Percentiles rank a stretch among this genome's conserved stretches.
phyloP scores from a whole-genome alignment of 1,140 invertebrate genomes.

The Pogonomyrmex barbatus region DNA sequence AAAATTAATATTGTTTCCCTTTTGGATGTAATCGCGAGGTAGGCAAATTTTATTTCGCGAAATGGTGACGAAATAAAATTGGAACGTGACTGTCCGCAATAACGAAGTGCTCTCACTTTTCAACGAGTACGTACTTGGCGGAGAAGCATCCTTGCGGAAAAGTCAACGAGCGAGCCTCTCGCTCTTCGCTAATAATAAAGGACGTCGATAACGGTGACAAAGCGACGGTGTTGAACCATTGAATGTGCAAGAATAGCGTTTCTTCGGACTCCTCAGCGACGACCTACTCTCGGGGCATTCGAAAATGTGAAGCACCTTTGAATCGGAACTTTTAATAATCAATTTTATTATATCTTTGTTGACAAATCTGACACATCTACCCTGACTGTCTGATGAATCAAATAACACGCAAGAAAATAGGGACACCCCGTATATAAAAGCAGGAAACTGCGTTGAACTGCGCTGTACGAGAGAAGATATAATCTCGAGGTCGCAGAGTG shows the following conservation, averaged over 20 bases:
- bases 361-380: neutral
- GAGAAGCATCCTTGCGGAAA: conserved; percentile 72
- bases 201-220: conserved; percentile 11
- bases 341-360: neutral
- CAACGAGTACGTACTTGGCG: conserved; percentile 62
- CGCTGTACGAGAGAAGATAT: conserved; percentile 34
- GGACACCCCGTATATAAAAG: conserved; percentile 7
- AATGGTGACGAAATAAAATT: conserved; percentile 75
- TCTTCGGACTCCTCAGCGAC: conserved; percentile 1
- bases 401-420: neutral
- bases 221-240: conserved; percentile 69
- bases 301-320: neutral
- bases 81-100: conserved; percentile 76
- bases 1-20: neutral
- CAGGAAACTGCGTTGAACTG: conserved; percentile 28
- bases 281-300: neutral
- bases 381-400: neutral
- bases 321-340: neutral
- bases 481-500: conserved; percentile 36
- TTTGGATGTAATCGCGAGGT: neutral
- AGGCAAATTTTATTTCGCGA: neutral
- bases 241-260: conserved; percentile 73
- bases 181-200: conserved; percentile 35
- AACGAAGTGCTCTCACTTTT: conserved; percentile 76
- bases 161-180: conserved; percentile 64